Evolutionary conservation across 2,113 vertebrate species (phyloP).

Genomic region (Corvus hawaiiensis): DNA sequence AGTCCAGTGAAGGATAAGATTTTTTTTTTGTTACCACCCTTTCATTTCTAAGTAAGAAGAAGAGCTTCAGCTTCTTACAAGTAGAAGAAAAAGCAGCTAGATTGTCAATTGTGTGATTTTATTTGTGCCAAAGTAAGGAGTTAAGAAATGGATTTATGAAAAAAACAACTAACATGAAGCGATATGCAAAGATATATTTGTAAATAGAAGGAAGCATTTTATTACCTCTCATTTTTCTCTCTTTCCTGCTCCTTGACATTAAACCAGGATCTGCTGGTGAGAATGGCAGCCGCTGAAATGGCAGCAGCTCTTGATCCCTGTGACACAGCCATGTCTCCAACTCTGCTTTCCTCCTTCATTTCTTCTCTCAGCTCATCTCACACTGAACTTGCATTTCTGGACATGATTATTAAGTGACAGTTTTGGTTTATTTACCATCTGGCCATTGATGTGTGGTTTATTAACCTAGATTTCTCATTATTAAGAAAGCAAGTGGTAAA

Average conservation of each 20-base stretch:
- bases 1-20: neutral
- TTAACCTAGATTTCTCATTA: neutral
- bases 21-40: neutral
- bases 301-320: neutral
- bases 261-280: constrained; percentile 19
- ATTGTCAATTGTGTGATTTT: neutral
- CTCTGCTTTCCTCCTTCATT: neutral
- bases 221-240: constrained; percentile 13
- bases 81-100: neutral
- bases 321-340: neutral
- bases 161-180: neutral
- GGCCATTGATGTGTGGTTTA: neutral
- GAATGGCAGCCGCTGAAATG: neutral
- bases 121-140: neutral
- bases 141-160: neutral
- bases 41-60: constrained; percentile 13
- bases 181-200: neutral
- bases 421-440: neutral
- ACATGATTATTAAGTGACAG: neutral
- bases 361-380: neutral
- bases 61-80: neutral
- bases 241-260: constrained; percentile 23
- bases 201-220: neutral
- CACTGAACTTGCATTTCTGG: neutral
- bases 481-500: neutral